phyloP scores from a whole-genome alignment of 2,797 vertebrate genomes.

The Darevskia nairensis region DNA sequence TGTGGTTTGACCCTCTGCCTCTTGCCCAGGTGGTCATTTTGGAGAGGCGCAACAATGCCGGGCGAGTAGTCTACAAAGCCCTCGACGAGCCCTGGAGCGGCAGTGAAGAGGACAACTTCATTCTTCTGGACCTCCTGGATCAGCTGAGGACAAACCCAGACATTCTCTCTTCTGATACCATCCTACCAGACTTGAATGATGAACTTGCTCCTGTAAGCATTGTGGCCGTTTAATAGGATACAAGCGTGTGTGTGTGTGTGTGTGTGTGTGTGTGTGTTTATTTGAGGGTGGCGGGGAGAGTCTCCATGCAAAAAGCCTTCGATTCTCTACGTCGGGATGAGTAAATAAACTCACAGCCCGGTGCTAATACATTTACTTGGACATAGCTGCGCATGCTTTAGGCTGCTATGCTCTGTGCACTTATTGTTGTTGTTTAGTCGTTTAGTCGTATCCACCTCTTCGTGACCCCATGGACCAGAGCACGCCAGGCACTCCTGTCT shows the following conservation, averaged over 20 bases:
- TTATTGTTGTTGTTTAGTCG: too few relatives aligned
- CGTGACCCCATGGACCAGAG: too few relatives aligned
- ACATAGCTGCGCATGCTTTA: background rate
- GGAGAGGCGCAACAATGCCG: constrained; percentile 88
- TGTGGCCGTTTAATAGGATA: background rate
- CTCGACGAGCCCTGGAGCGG: constrained; percentile 89
- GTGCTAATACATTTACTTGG: background rate
- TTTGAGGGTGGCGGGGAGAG: too few relatives aligned
- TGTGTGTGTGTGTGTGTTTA: background rate
- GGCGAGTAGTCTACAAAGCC: constrained; percentile 86
- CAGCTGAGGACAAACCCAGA: constrained; percentile 88
- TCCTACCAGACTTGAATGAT: constrained; percentile 89
- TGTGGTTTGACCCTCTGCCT: background rate
- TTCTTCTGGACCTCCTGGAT: constrained; percentile 87
- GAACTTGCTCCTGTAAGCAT: constrained; percentile 92
- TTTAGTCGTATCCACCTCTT: too few relatives aligned
- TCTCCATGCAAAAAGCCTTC: background rate
- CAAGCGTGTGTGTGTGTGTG: too few relatives aligned
- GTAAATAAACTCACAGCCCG: too few relatives aligned
- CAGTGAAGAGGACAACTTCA: constrained; percentile 87
- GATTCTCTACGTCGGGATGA: background rate
- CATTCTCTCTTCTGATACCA: constrained; percentile 86
- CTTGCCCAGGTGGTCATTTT: constrained; percentile 89
- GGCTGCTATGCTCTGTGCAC: too few relatives aligned
- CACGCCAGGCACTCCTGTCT: too few relatives aligned